Evolutionary conservation across 2,113 vertebrate genomes (phyloP).

Genomic region (Rostratula benghalensis): DNA sequence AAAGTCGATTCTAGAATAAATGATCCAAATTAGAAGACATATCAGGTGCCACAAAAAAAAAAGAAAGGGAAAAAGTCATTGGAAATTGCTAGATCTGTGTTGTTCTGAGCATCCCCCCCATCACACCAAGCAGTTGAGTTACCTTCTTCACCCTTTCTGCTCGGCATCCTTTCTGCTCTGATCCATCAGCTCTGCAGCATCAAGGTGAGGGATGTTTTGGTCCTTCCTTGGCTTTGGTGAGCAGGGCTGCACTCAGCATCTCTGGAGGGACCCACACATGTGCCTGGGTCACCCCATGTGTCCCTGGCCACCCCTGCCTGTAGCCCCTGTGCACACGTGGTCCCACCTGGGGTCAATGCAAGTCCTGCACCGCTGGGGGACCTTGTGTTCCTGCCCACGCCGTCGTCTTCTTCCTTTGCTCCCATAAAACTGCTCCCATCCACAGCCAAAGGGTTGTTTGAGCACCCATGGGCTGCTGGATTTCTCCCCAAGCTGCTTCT

Average conservation of each 20-base stretch:
- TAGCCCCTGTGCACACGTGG: fast-evolving
- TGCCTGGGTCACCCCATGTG: not conserved
- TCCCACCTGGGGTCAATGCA: not conserved
- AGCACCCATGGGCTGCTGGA: not conserved
- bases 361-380: not conserved
- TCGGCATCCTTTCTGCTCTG: conserved; percentile 1
- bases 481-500: not conserved
- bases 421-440: not conserved
- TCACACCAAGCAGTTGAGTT: not conserved
- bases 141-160: not conserved
- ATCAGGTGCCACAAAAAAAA: not conserved
- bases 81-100: not conserved
- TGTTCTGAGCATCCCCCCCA: not conserved
- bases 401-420: not conserved
- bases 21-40: conserved; percentile 14
- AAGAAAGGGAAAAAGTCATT: not conserved
- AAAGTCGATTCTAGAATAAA: conserved; percentile 23
- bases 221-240: fast-evolving
- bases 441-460: not conserved
- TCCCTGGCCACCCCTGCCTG: no score
- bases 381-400: not conserved
- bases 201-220: conserved; percentile 71
- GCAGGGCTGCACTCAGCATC: not conserved
- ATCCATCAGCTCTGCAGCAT: conserved; percentile 79
- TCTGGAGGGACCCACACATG: fast-evolving